Base-by-base conservation (phyloP, 2,797 vertebrate species). In the Tadarida brasiliensis region DNA sequence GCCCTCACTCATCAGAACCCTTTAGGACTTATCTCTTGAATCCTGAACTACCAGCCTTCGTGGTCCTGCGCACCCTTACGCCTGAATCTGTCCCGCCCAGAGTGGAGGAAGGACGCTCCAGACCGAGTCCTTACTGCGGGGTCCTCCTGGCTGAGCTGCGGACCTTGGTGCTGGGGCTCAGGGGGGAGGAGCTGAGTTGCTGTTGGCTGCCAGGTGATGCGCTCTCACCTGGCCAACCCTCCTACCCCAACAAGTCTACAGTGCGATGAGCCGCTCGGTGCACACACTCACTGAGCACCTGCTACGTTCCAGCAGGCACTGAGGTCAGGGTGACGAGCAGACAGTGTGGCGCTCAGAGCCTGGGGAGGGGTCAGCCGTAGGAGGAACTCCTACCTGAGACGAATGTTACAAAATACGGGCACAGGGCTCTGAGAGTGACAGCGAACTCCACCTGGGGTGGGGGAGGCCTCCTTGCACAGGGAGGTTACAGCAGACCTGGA, bases 311-410 rank as follows among this genome's bases (percentile, higher is more conserved):
- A 33, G 11, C 4, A 49, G 67, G 49, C 19, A 14, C 24, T 70
- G 30, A 35, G 3, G n/a, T 39, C 81, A 51, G 5, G 44, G 30
- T 33, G 49, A 77, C 47, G 16, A 44, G 51, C 44, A 82, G 71
- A 73, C 28, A 78, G 65, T 67, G 30, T 59, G 65, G 96, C 81
- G 87, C 57, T 93, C 77, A 44, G 59, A 54, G 51, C 39, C 61
- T 63, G 68, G 30, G 2, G 15, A 88, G 17, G 54, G 26, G 17
- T 83, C 28, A 68, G 84, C 56, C 0, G 15, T 2, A 44, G 20
- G 81, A 77, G 9, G 33, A 59, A 76, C 82, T 49, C 15, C 57
- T 51, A 87, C n/a, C 51, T 28, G 39, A 68, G 68, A 49, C 2
- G 33, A 77, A 35, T 14, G 35, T 17, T 81, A 35, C 17, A 54